Conservation (phyloP, 2,888 invertebrate genomes). For the Halictus quadricinctus region DNA sequence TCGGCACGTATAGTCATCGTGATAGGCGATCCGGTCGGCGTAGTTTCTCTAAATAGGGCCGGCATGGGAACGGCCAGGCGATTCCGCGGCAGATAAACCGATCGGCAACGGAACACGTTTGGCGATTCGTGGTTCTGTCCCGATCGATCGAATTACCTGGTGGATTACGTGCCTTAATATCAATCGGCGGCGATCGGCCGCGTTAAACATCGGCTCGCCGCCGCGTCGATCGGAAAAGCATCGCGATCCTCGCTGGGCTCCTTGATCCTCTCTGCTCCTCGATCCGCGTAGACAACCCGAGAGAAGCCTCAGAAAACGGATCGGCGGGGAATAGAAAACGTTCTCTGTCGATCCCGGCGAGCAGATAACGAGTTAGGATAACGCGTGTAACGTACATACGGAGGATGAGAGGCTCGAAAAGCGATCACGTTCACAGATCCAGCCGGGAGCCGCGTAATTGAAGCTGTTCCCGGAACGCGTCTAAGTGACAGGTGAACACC, state of each 20-base stretch:
- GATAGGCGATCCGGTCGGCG: background rate
- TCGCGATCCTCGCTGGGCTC: background rate
- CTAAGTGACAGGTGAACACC: conserved; percentile 79
- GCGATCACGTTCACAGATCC: conserved; percentile 22
- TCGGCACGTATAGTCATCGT: background rate
- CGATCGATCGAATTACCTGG: conserved; percentile 54
- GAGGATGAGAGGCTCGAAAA: conserved; percentile 29
- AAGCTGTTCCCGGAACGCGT: conserved; percentile 77
- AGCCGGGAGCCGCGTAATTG: conserved; percentile 72
- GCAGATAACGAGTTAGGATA: conserved; percentile 44
- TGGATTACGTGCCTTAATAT: conserved; percentile 52
- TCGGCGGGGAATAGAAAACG: conserved; percentile 16
- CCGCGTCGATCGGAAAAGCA: conserved; percentile 2
- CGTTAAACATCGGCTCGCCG: conserved; percentile 14
- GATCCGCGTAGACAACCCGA: background rate
- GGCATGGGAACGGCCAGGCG: conserved; percentile 17
- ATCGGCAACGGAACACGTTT: conserved; percentile 15
- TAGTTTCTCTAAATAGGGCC: conserved; percentile 6
- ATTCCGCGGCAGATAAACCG: conserved; percentile 31
- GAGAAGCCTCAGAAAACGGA: background rate
- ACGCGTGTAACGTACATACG: conserved; percentile 22
- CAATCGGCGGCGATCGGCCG: conserved; percentile 35
- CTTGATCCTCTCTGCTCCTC: background rate
- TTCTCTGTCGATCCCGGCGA: conserved; percentile 16
- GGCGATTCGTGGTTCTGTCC: background rate